Base-by-base conservation (phyloP, 1,140 invertebrate genomes). In the Phortica variegata region DNA sequence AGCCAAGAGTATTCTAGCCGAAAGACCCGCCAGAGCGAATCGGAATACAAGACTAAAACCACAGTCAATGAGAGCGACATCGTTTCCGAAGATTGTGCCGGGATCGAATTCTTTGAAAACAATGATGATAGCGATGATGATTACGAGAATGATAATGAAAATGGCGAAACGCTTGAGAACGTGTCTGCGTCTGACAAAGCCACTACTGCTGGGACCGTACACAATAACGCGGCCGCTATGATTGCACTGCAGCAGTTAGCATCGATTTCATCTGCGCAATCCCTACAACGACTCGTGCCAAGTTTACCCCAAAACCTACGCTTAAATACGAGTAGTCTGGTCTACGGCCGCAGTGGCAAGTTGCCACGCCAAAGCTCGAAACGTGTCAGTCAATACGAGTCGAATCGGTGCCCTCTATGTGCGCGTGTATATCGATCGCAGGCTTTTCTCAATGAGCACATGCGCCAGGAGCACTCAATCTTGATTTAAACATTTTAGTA, bases 381-480 rank as follows among this genome's bases (percentile, higher is more conserved):
- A 18, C 56, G 65, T 3, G 36, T 54, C 7, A 54, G 66, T 3
- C 55, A 56, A 16, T 74, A 65, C 37, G 72, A 75, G 47, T 56
- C 63, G n/a, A 75, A 74, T 49, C 71, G 72, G 12, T 75, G 73
- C 48, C 73, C 73, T 1, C 41, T 75, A 1, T 75, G 73, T 44
- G 59, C 69, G 12, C 54, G 69, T 2, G 58, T 68, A 26, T 75
- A 73, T 52, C 60, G 73, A 17, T 63, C 73, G 6, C 73, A 75
- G 49, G 61, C 73, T 18, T 73, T 71, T 42, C 58, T 75, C 13
- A 75, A 75, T 34, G 73, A 75, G 42, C 73, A 75, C 26, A 75
- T 75, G 73, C 65, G 73, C 31, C 65, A 75, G 45, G 73, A 75
- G 52, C 73, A 75, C 41, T 73, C 73, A 13, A 56, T 75, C 33